Evolutionary conservation across 2,113 vertebrate species (phyloP).

Genomic region (Indicator indicator): DNA sequence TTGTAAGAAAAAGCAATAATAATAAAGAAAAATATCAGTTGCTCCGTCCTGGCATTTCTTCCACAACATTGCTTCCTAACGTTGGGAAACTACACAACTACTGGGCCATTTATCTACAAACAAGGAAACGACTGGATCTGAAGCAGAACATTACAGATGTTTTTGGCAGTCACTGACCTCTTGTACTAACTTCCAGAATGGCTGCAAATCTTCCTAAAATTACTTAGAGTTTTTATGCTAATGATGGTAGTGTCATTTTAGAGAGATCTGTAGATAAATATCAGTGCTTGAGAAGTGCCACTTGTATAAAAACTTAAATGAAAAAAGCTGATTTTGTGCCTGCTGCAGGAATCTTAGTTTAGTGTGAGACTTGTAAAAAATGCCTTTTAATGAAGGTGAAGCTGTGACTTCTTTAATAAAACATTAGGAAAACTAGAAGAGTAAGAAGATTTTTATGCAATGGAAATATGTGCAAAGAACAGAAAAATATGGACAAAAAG

Average conservation of each 20-base stretch:
- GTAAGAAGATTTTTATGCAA: not conserved
- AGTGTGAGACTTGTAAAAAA: not conserved
- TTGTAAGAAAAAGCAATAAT: not conserved
- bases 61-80: not conserved
- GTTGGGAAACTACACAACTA: not conserved
- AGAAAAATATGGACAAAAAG: not conserved
- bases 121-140: not conserved
- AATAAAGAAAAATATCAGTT: not conserved
- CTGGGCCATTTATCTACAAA: not conserved
- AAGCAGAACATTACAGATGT: not conserved
- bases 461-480: not conserved
- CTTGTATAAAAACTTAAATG: not conserved
- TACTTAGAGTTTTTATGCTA: not conserved
- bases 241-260: not conserved
- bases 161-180: not conserved
- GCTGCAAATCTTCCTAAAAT: constrained; percentile 21
- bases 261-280: not conserved
- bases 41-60: not conserved
- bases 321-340: not conserved
- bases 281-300: not conserved
- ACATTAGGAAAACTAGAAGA: not conserved
- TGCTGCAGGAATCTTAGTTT: not conserved
- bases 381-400: not conserved
- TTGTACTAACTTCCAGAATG: constrained; percentile 12
- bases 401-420: not conserved